Evolutionary conservation across 2,888 invertebrate genomes (phyloP), one percentile per base, ranked within the genome.

Genomic region (Mythimna albipuncta): DNA sequence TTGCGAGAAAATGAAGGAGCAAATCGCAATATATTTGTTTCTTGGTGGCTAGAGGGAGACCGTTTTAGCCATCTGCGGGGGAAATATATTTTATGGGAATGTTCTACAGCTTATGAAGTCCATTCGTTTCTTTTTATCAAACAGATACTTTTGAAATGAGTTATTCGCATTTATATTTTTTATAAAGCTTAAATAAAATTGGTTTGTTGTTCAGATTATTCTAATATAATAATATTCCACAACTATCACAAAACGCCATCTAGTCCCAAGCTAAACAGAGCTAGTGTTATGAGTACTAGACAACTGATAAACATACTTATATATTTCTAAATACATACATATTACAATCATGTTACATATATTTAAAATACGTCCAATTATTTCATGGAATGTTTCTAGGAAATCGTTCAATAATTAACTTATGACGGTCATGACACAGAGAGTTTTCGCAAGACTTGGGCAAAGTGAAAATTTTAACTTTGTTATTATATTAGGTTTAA

Each of bases 11-110:
- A 96, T 96, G 96, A 95, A 96, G 95, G 95, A 94, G 94, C 94
- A 94, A 95, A 95, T 95, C 94, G 95, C 94, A 93, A 95, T 95
- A 94, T 95, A 95, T 96, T 95, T 95, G 94, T 94, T 94, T 94
- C 93, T 93, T 91, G 91, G 94, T 92, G 94, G 95, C 92, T 93
- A 91, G 92, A 91, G 91, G 92, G 92, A 91, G 92, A 90, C 91
- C 93, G 91, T 94, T 94, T 92, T 89, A 91, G 91, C 91, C 93
- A 92, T 93, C 93, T 93, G 93, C 90, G 91, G 91, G 90, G 87
- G 87, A 91, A 92, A 93, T 92, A 92, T 93, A 92, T 91, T 93
- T 91, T 91, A 91, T 89, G 89, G 86, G 88, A 88, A 86, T 87
- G 88, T 89, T 89, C 87, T 76, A 74, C 88, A 86, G 84, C 89